Conservation (phyloP, 2,113 vertebrate species). For the Hippocampus mohnikei region DNA sequence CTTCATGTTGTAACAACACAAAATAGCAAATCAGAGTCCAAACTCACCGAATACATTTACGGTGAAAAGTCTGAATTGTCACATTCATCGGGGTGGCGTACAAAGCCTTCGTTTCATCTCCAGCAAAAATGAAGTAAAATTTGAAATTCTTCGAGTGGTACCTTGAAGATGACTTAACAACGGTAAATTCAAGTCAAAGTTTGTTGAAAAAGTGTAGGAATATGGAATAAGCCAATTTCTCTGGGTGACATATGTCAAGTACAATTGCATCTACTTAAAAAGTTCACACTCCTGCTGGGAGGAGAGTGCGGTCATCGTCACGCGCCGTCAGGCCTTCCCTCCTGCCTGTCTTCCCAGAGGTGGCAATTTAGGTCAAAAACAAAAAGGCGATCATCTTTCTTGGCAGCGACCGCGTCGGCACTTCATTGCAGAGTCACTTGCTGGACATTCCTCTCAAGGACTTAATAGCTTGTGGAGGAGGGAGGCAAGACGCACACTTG, state of each 20-base stretch:
- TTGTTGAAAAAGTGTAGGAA: background rate
- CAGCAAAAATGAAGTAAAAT: no score
- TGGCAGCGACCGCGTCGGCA: constrained; percentile 42
- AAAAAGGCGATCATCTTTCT: constrained; percentile 48
- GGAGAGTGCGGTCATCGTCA: constrained; percentile 5
- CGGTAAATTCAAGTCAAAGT: background rate
- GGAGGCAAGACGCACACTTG: constrained; percentile 47
- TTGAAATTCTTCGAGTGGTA: background rate
- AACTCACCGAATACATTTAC: no score
- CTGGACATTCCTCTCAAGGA: constrained; percentile 53
- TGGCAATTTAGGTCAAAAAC: constrained; percentile 50
- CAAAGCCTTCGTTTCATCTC: no score
- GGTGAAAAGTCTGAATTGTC: background rate
- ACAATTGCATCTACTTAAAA: background rate
- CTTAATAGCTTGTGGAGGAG: constrained; percentile 59
- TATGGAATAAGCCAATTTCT: background rate
- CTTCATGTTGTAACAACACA: no score
- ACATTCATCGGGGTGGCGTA: no score
- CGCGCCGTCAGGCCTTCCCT: constrained; percentile 7
- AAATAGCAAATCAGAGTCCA: background rate
- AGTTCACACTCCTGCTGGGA: constrained; percentile 2
- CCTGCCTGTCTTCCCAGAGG: constrained; percentile 17
- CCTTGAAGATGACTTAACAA: background rate
- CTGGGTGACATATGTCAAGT: background rate
- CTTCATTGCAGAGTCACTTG: constrained; percentile 42